phyloP scores from a whole-genome alignment of 1,140 invertebrate species.

The Andrena cerasifolii region DNA sequence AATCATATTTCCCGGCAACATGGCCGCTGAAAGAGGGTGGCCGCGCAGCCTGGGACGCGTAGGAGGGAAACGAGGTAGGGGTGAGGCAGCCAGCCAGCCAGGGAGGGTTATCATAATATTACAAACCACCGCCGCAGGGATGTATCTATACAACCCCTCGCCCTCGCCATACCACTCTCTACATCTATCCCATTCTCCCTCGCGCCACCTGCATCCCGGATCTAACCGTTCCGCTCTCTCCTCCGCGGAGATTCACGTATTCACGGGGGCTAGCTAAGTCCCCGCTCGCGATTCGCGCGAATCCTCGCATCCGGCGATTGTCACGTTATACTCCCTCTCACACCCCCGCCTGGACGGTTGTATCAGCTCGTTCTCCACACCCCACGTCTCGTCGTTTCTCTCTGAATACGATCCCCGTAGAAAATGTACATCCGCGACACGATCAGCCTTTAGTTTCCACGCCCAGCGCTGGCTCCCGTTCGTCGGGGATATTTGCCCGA shows the following conservation, averaged over 20 bases:
- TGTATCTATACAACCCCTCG: constrained; percentile 79
- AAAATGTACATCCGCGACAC: constrained; percentile 69
- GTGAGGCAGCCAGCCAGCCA: constrained; percentile 64
- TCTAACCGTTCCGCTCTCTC: constrained; percentile 31
- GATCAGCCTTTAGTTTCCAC: constrained; percentile 69
- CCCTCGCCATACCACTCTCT: constrained; percentile 42
- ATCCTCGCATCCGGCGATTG: constrained; percentile 79
- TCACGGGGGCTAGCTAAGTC: constrained; percentile 69
- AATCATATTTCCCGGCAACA: constrained; percentile 82
- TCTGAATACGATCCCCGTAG: constrained; percentile 66
- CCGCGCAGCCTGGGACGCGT: constrained; percentile 64
- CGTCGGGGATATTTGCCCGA: constrained; percentile 60
- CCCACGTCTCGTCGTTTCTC: constrained; percentile 47
- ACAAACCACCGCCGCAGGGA: constrained; percentile 81
- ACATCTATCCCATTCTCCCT: background rate
- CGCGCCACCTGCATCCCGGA: background rate
- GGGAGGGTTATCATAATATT: constrained; percentile 82
- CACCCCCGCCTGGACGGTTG: constrained; percentile 10
- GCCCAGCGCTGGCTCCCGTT: constrained; percentile 58
- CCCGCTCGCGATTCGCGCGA: constrained; percentile 70
- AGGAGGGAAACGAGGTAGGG: constrained; percentile 64
- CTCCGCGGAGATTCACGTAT: constrained; percentile 50
- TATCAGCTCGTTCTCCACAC: constrained; percentile 31
- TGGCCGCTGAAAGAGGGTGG: constrained; percentile 81
- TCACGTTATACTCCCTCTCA: constrained; percentile 69